Conservation (phyloP, 2,888 invertebrate species). For the Gastracanthus pulcherrimus region DNA sequence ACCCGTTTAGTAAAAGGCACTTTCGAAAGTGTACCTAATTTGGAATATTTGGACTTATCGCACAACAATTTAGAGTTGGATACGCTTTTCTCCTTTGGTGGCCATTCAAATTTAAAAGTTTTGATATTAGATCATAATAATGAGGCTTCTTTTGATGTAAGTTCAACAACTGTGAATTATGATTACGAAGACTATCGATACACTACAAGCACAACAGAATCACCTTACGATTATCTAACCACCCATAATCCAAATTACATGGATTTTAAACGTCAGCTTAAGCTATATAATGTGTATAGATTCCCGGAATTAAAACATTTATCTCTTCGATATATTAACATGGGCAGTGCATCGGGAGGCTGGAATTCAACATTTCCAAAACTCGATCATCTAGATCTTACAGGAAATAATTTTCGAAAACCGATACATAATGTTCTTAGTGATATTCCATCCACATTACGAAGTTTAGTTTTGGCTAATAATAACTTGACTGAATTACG, state of each 20-base stretch:
- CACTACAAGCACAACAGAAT: too few species aligned
- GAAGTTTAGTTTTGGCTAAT: constrained; percentile 22
- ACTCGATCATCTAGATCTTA: constrained; percentile 41
- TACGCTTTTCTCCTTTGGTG: constrained; percentile 31
- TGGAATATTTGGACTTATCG: constrained; percentile 64
- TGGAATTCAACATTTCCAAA: constrained; percentile 38
- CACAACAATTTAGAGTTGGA: constrained; percentile 58
- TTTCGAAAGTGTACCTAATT: constrained; percentile 59
- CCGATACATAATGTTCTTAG: neutral
- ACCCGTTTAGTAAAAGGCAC: constrained; percentile 53
- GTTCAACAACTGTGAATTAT: neutral
- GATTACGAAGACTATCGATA: too few species aligned
- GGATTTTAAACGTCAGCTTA: constrained; percentile 5
- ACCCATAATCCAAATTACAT: neutral
- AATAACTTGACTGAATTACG: neutral
- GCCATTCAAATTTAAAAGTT: constrained; percentile 7
- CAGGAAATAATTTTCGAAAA: constrained; percentile 25
- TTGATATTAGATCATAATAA: constrained; percentile 47
- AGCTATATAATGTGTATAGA: neutral
- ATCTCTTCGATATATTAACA: constrained; percentile 31
- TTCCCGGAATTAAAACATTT: constrained; percentile 48
- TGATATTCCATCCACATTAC: constrained; percentile 28
- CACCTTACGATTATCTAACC: too few species aligned
- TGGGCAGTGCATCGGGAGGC: neutral
- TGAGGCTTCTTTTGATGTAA: neutral